These are phyloP conservation scores for Brachionus angularis DNA, from an alignment of 1,140 invertebrate genomes.

Conservation along the genomic window DNA sequence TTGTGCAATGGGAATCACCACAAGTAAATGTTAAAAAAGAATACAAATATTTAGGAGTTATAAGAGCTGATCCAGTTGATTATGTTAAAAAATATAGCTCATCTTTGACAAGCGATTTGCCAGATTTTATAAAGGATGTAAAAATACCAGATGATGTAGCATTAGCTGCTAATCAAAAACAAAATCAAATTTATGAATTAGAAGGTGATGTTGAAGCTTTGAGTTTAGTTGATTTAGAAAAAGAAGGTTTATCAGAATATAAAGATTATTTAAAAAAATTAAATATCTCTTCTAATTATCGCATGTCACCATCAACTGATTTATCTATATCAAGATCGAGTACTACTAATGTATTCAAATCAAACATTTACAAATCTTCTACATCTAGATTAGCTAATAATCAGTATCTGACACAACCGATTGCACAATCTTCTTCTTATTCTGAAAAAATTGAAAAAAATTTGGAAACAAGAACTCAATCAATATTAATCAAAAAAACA, in stretches of 20 bases:
- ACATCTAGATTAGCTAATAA: too few species aligned
- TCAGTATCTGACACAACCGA: too few species aligned
- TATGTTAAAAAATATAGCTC: slow-evolving; percentile 22
- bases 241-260: slow-evolving; percentile 18
- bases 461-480: too few species aligned
- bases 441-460: too few species aligned
- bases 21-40: slow-evolving; percentile 37
- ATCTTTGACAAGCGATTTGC: slow-evolving; percentile 10
- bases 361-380: too few species aligned
- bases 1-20: slow-evolving; percentile 37
- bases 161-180: slow-evolving; percentile 18
- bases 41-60: slow-evolving; percentile 23
- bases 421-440: too few species aligned
- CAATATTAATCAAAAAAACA: too few species aligned
- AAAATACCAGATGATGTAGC: slow-evolving; percentile 19
- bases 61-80: slow-evolving; percentile 10
- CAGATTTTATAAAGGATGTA: slow-evolving; percentile 10
- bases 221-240: slow-evolving; percentile 36
- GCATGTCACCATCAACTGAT: not conserved
- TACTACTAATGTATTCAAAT: not conserved
- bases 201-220: slow-evolving; percentile 34
- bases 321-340: not conserved
- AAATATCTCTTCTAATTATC: too few species aligned
- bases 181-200: not conserved
- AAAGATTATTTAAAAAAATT: not conserved